Evolutionary conservation across 2,888 invertebrate species (phyloP).

Genomic region (Caenorhabditis sinica): DNA sequence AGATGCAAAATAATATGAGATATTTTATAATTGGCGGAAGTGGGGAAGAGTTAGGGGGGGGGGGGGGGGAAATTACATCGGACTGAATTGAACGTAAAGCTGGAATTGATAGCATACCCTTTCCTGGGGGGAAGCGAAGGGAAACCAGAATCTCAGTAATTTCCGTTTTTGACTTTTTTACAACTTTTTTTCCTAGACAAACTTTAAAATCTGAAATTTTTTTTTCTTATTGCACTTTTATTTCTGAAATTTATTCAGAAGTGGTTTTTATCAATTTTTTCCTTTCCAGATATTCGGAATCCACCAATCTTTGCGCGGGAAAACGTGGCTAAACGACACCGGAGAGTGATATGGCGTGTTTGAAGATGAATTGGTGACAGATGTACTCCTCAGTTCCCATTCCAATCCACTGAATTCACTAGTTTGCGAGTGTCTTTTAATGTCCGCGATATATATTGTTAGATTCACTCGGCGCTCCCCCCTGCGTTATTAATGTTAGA

Average conservation of each 20-base stretch:
- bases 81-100: too few relatives aligned
- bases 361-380: constrained; percentile 66
- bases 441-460: constrained; percentile 47
- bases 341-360: constrained; percentile 55
- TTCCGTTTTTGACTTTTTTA: too few relatives aligned
- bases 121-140: background rate
- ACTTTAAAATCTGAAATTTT: too few relatives aligned
- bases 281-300: background rate
- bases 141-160: background rate
- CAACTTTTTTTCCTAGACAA: too few relatives aligned
- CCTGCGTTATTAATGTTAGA: constrained; percentile 43
- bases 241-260: background rate
- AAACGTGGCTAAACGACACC: constrained; percentile 11
- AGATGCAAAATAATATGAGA: constrained; percentile 8
- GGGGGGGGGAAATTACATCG: too few relatives aligned
- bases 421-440: constrained; percentile 13
- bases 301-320: constrained; percentile 15
- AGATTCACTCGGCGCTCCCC: constrained; percentile 28
- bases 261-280: background rate
- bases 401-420: constrained; percentile 38
- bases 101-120: too few relatives aligned
- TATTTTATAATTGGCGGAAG: background rate
- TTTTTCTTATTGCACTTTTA: too few relatives aligned
- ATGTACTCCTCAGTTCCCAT: constrained; percentile 48
- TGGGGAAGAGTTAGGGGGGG: too few relatives aligned